phyloP scores from a whole-genome alignment of 1,140 invertebrate genomes.

The Drosophila asahinai region DNA sequence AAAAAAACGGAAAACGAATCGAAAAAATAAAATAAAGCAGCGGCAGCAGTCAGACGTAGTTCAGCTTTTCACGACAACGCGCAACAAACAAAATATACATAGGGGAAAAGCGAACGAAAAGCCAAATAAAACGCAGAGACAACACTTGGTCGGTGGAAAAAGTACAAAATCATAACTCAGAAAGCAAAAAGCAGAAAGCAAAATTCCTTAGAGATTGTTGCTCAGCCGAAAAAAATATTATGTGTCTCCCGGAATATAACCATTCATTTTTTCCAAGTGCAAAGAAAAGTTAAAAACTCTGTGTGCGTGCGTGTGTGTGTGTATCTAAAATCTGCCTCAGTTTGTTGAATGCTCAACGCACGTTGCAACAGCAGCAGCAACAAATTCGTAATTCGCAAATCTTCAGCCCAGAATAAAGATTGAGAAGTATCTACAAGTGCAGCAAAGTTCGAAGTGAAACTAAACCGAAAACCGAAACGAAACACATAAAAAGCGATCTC shows the following conservation, averaged over 20 bases:
- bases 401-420: not conserved
- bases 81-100: conserved; percentile 58
- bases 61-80: conserved; percentile 76
- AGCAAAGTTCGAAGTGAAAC: not conserved
- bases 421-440: conserved; percentile 61
- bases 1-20: conserved; percentile 40
- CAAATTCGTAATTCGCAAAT: conserved; percentile 7
- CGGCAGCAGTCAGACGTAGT: conserved; percentile 70
- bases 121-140: conserved; percentile 24
- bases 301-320: conserved; percentile 41
- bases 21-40: conserved; percentile 54
- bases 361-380: conserved; percentile 20
- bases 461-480: not conserved
- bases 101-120: conserved; percentile 39
- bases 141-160: conserved; percentile 30
- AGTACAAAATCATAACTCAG: conserved; percentile 11
- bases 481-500: conserved; percentile 23
- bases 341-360: conserved; percentile 54
- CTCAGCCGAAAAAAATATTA: conserved; percentile 3
- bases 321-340: conserved; percentile 49
- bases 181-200: conserved; percentile 1
- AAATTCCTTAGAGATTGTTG: conserved; percentile 12
- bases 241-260: not conserved
- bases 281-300: conserved; percentile 48
- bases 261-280: conserved; percentile 38